phyloP scores from a whole-genome alignment of 2,113 vertebrate species.

The Oreochromis aureus region DNA sequence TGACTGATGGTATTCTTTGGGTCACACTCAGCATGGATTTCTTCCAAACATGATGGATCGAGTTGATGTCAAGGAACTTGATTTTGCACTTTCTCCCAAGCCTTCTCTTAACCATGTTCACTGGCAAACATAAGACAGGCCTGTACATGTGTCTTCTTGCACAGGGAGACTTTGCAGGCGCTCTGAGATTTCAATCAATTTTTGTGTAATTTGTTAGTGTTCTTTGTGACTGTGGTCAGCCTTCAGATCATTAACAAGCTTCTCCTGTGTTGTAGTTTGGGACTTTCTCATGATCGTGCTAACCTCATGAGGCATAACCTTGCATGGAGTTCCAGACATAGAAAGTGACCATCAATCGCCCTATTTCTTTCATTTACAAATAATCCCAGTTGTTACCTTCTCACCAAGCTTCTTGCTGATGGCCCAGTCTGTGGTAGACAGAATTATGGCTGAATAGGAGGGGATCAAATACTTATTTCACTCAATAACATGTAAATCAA shows the following conservation, averaged over 20 bases:
- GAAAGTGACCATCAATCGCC: no score
- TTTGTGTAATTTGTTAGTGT: not conserved
- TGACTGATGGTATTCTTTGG: fast-evolving
- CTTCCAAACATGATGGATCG: not conserved
- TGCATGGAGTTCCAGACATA: not conserved
- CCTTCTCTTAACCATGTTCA: not conserved
- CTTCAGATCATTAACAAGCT: not conserved
- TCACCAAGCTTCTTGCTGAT: no score
- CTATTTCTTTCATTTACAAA: no score
- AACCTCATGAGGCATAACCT: not conserved
- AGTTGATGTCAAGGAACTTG: not conserved
- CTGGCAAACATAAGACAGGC: not conserved
- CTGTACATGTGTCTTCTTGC: not conserved
- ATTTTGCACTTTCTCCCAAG: not conserved
- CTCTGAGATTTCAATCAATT: not conserved
- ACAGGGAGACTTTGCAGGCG: not conserved
- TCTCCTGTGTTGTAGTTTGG: not conserved
- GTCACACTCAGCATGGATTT: not conserved
- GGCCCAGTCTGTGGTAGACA: no score
- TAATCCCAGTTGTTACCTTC: no score
- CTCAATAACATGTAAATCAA: no score
- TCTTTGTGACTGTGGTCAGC: not conserved
- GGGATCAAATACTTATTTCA: no score
- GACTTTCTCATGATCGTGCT: not conserved
- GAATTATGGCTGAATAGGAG: no score